Conservation (phyloP, 2,797 vertebrate genomes). For the Rhinichthys osculus region DNA sequence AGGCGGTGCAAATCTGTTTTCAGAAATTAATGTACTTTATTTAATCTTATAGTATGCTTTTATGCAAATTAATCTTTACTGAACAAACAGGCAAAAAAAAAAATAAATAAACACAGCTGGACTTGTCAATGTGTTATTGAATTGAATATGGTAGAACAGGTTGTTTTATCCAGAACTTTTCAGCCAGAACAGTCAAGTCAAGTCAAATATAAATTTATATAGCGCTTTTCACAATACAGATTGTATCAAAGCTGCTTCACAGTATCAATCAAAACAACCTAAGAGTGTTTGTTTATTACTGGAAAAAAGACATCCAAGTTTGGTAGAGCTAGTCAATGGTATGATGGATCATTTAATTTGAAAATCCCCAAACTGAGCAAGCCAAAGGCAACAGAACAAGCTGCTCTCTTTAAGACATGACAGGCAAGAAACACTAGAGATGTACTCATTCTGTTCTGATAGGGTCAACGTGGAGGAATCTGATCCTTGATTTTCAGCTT, state of each 20-base stretch:
- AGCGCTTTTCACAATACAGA: too few species aligned
- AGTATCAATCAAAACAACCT: too few species aligned
- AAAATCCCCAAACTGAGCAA: too few species aligned
- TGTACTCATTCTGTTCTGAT: not conserved
- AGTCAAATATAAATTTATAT: too few species aligned
- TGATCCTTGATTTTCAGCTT: not conserved
- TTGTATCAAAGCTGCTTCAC: too few species aligned
- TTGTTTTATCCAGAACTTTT: constrained; percentile 27
- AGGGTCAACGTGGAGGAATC: not conserved
- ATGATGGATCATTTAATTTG: too few species aligned
- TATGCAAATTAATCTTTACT: not conserved
- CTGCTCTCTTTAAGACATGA: not conserved
- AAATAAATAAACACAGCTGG: constrained; percentile 1
- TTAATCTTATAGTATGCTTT: not conserved
- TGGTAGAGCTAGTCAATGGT: too few species aligned
- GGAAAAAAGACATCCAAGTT: too few species aligned
- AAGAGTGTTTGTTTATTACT: too few species aligned
- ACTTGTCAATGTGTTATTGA: not conserved
- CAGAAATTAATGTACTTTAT: not conserved
- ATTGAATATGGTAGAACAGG: not conserved
- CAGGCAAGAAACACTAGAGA: not conserved
- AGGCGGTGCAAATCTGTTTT: not conserved
- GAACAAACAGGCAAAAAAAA: not conserved
- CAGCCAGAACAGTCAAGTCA: too few species aligned
- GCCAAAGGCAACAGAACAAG: too few species aligned